These are phyloP conservation scores for Eueremaeus valkanovi DNA, from an alignment of 2,888 invertebrate species.

Conservation along the genomic window DNA sequence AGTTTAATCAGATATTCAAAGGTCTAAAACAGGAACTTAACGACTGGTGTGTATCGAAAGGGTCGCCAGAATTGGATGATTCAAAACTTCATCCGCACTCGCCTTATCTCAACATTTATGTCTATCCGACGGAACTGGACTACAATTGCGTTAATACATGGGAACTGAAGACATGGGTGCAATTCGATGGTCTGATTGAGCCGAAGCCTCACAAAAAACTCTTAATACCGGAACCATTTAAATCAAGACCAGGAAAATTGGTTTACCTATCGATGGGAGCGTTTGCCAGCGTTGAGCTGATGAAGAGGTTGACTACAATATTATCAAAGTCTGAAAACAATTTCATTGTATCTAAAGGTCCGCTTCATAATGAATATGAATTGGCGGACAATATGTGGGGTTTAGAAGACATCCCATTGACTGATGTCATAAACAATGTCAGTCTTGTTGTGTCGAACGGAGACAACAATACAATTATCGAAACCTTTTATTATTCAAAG, in stretches of 20 bases:
- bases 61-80: neutral
- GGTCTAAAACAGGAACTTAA: neutral
- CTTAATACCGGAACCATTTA: neutral
- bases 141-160: neutral
- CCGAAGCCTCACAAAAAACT: neutral
- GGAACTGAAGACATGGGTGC: neutral
- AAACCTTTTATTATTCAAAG: neutral
- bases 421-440: neutral
- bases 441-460: slow-evolving; percentile 21
- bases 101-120: slow-evolving; percentile 12
- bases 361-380: neutral
- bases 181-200: neutral
- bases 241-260: neutral
- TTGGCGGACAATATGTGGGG: slow-evolving; percentile 35
- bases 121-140: slow-evolving; percentile 21
- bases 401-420: slow-evolving; percentile 2
- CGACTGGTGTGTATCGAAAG: neutral
- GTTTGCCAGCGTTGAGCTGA: neutral
- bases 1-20: neutral
- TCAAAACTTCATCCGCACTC: slow-evolving; percentile 6
- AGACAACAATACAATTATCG: neutral
- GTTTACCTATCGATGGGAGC: slow-evolving; percentile 23
- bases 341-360: slow-evolving; percentile 31
- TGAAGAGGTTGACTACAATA: slow-evolving; percentile 13
- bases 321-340: slow-evolving; percentile 1